Base-by-base conservation (phyloP, 1,140 invertebrate species). In the Berghia stephanieae region DNA sequence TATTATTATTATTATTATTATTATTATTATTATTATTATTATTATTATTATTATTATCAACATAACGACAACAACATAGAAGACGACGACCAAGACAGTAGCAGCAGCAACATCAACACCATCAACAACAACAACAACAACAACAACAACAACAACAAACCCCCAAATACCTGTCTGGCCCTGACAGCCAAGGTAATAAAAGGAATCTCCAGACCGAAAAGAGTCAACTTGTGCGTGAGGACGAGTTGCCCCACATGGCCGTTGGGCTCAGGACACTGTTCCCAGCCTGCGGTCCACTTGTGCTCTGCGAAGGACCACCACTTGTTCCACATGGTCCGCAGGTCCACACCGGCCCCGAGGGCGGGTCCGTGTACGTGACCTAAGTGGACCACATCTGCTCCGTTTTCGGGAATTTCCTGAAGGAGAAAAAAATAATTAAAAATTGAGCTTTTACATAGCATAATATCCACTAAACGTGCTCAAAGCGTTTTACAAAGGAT, bases 361-460 rank as follows among this genome's bases (percentile, higher is more conserved):
- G 91, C 85, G 27, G 92, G 88, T 36, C 91, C 92, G 81, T 97
- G 96, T 0, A 97, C 91, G 0, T 93, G 85, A 8, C 49, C 92
- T 16, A 98, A 90, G 86, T 97, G 96, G 0, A 93, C 93, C 1
- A 94, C 90, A 86, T 98, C 96, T 0, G 95, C 94, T 0, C 95
- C 96, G 83, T 98, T 98, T 88, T 97, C 96, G 0, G 96, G 95
- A 57, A 97, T 95, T 84, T 97, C 96, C 94, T 97, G 86, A n/a
- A 79, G 55, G 63, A 44, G 16, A 63, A 60, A 70, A 27, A 60
- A 27, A 49, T 49, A 49, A 49, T 13, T n/a, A 13, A 13, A n/a
- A n/a, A 10, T n/a, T 13, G 46, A 49, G 10, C n/a, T 49, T 49
- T 49, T n/a, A 49, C 46, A 49, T 49, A 49, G n/a, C 10, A n/a